Conservation (phyloP, 2,888 invertebrate species). For the Pseudococcus viburni region DNA sequence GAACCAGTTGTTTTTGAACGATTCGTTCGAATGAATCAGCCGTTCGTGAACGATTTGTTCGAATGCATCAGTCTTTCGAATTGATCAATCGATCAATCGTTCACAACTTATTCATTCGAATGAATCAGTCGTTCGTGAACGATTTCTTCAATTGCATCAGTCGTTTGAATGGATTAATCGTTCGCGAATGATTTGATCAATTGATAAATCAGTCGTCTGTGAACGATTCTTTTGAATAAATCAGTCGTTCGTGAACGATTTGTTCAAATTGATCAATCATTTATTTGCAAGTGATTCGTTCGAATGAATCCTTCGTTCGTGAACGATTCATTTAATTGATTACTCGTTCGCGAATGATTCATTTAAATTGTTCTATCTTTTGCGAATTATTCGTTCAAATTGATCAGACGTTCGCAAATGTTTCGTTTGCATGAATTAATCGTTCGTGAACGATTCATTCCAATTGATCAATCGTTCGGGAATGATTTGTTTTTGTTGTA, state of each 20-base stretch:
- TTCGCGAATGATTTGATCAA: neutral
- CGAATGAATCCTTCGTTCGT: neutral
- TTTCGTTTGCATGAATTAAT: neutral
- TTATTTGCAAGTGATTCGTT: neutral
- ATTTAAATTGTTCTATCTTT: too few species aligned
- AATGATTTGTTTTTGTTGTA: neutral
- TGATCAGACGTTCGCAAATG: neutral
- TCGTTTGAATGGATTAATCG: neutral
- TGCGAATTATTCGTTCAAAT: neutral
- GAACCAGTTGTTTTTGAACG: neutral
- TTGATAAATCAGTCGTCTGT: neutral
- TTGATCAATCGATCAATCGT: too few species aligned
- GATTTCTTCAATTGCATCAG: neutral
- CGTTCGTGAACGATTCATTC: constrained; percentile 7
- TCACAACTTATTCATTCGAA: neutral
- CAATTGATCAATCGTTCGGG: neutral
- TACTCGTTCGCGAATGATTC: neutral
- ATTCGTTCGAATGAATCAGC: neutral
- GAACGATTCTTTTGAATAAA: neutral
- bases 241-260: neutral
- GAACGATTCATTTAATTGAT: neutral
- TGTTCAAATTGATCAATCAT: neutral
- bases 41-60: neutral
- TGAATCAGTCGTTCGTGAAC: neutral
- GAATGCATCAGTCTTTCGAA: neutral